These are phyloP conservation scores for Tetraodon nigroviridis DNA, from an alignment of 2,113 vertebrate genomes.

Conservation along the genomic window DNA sequence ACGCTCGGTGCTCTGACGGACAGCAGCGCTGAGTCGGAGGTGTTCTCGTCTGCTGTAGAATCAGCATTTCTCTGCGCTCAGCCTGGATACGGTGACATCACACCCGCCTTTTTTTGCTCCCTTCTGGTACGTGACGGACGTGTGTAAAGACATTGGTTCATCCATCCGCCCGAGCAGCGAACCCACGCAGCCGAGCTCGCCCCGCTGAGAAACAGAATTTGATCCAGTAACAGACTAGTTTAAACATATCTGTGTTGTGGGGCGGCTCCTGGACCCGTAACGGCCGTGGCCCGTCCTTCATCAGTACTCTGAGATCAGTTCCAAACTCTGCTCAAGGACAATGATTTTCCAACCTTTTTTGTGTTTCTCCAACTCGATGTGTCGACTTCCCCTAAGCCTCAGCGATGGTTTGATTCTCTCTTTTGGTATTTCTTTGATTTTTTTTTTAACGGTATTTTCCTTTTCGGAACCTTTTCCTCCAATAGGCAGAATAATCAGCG, in stretches of 20 bases:
- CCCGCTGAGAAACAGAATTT: background rate
- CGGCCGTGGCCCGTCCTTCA: conserved; percentile 11
- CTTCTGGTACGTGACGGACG: conserved; percentile 27
- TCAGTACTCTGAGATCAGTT: conserved; percentile 27
- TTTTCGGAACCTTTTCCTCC: conserved; percentile 3
- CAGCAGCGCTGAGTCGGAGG: conserved; percentile 27
- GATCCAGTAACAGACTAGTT: conserved; percentile 18
- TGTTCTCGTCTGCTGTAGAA: conserved; percentile 6
- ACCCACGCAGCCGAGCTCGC: background rate
- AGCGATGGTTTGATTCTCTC: conserved; percentile 22
- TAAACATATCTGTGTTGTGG: conserved; percentile 14
- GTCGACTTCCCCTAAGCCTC: conserved; percentile 27
- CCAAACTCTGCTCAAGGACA: conserved; percentile 53
- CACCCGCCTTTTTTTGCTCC: background rate
- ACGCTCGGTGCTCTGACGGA: conserved; percentile 12
- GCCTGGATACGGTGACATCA: too few relatives aligned
- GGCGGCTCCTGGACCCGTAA: conserved; percentile 22
- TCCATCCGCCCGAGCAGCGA: conserved; percentile 19
- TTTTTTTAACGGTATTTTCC: background rate
- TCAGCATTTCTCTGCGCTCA: conserved; percentile 13
- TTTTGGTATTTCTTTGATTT: conserved; percentile 26
- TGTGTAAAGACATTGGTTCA: conserved; percentile 10
- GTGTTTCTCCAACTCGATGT: conserved; percentile 44
- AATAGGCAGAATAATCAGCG: too few relatives aligned
- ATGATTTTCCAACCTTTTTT: conserved; percentile 17